A percentile compares a stretch with the other conserved stretches of the same genome.
These are phyloP conservation scores for Trichechus manatus DNA, from an alignment of 2,113 vertebrate species.

Conservation along the genomic window DNA sequence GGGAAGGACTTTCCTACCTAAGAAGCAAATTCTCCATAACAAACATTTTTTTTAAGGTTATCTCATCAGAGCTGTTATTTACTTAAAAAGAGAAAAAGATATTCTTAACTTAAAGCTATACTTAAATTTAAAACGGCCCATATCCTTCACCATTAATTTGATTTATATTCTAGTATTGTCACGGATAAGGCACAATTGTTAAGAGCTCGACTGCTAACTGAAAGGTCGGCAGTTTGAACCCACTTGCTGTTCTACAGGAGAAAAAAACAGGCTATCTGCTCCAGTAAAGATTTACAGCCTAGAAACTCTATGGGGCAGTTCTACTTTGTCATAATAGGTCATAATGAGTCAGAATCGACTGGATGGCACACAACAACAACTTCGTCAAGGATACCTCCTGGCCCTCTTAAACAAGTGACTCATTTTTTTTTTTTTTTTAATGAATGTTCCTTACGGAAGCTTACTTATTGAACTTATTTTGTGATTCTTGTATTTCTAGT, in stretches of 20 bases:
- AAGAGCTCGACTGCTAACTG: no score
- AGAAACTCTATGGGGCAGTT: no score
- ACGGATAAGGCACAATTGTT: background rate
- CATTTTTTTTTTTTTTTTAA: background rate
- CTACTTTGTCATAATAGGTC: no score
- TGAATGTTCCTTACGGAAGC: background rate
- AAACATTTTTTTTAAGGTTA: background rate
- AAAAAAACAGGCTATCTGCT: no score
- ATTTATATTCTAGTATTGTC: background rate
- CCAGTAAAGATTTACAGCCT: no score
- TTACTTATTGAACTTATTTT: background rate
- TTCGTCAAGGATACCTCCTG: background rate
- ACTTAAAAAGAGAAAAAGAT: background rate
- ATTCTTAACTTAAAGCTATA: background rate
- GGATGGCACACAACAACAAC: no score
- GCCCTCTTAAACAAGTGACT: background rate
- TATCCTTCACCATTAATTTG: constrained; percentile 23
- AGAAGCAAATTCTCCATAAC: background rate
- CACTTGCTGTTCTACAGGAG: no score
- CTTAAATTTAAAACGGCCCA: background rate
- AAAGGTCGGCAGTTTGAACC: no score
- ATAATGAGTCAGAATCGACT: no score
- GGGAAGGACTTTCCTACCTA: background rate
- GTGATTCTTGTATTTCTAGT: background rate
- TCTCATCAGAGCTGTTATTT: background rate